A percentile compares a stretch with the other conserved stretches of the same genome.
Evolutionary conservation across 2,888 invertebrate species (phyloP).

Genomic region (Metalampra italica): DNA sequence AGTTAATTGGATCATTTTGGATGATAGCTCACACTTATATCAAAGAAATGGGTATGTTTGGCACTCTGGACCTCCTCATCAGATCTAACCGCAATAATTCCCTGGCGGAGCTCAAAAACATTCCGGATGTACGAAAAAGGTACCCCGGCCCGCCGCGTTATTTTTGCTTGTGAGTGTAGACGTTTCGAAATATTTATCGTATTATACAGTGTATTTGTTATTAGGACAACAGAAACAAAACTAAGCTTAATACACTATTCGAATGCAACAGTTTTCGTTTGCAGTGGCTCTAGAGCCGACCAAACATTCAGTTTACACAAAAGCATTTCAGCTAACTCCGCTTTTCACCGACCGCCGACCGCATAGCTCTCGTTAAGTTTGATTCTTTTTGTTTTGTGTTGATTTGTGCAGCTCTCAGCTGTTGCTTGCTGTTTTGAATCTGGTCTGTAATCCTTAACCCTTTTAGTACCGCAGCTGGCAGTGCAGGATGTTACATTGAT

Average conservation of each 20-base stretch:
- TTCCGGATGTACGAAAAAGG: too few relatives aligned
- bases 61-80: too few relatives aligned
- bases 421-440: constrained; percentile 24
- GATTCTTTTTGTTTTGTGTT: constrained; percentile 40
- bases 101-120: too few relatives aligned
- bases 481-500: too few relatives aligned
- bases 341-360: constrained; percentile 32
- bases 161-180: too few relatives aligned
- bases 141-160: too few relatives aligned
- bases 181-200: background rate
- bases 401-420: constrained; percentile 48
- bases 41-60: too few relatives aligned
- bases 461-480: too few relatives aligned
- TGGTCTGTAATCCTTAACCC: background rate
- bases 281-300: constrained; percentile 32
- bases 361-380: constrained; percentile 28
- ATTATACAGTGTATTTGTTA: background rate
- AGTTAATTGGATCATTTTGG: too few relatives aligned
- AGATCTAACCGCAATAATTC: too few relatives aligned
- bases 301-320: constrained; percentile 54
- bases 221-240: constrained; percentile 24
- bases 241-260: constrained; percentile 42
- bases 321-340: constrained; percentile 50
- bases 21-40: too few relatives aligned
- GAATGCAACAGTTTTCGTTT: constrained; percentile 24